phyloP scores from a whole-genome alignment of 2,888 invertebrate genomes.

The Pyralis farinalis region DNA sequence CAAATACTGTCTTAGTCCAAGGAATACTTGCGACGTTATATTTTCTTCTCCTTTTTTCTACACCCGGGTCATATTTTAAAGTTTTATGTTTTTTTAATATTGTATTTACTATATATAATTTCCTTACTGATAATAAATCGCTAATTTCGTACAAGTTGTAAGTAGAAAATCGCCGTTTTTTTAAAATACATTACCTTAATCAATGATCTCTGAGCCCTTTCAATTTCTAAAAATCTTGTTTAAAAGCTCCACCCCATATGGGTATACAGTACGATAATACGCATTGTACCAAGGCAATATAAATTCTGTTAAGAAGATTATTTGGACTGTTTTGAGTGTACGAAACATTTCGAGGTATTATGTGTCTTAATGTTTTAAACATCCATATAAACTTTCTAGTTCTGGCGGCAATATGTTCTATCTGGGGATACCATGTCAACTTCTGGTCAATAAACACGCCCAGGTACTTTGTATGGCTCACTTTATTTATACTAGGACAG shows the following conservation, averaged over 20 bases:
- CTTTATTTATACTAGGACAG: slow-evolving; percentile 1
- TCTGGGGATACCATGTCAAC: not conserved
- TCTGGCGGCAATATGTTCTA: not conserved
- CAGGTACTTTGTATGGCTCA: not conserved
- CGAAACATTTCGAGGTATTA: not conserved
- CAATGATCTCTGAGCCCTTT: not conserved
- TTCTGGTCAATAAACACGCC: not conserved
- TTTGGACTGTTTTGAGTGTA: no score
- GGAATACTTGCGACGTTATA: not conserved
- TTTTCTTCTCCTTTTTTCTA: slow-evolving; percentile 2
- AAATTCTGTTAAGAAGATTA: no score
- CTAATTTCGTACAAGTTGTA: not conserved
- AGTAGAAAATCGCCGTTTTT: not conserved
- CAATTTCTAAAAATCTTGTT: not conserved
- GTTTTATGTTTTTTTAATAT: not conserved
- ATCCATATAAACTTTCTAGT: not conserved
- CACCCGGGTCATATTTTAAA: not conserved
- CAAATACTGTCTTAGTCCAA: not conserved
- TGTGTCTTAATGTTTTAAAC: not conserved
- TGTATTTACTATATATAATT: not conserved
- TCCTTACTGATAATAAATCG: not conserved
- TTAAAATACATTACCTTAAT: not conserved
- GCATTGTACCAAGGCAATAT: no score
- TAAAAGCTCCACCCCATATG: not conserved
- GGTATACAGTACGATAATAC: not conserved